These are phyloP conservation scores for Rhinichthys osculus DNA, from an alignment of 2,797 vertebrate species.

Conservation along the genomic window DNA sequence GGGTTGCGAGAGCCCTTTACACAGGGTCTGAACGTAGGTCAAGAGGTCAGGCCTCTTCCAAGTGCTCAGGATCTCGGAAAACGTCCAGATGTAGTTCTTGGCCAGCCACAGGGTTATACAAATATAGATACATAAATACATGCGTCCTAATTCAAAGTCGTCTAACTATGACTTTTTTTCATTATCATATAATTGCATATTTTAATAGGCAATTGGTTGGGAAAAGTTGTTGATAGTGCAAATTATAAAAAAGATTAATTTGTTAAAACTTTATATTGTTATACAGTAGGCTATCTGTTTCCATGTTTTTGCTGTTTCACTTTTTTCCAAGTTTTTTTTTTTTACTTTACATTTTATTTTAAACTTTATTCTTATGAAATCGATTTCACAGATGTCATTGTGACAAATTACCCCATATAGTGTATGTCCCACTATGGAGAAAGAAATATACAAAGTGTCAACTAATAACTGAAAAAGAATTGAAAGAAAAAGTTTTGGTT, in stretches of 20 bases:
- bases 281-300: neutral
- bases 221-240: neutral
- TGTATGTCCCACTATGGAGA: neutral
- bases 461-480: neutral
- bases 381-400: neutral
- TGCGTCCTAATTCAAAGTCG: neutral
- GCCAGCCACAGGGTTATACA: conserved; percentile 85
- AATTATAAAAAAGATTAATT: neutral
- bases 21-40: conserved; percentile 89
- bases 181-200: neutral
- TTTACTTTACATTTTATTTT: neutral
- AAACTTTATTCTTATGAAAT: neutral
- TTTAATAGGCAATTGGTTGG: neutral
- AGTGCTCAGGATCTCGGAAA: conserved; percentile 88
- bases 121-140: neutral
- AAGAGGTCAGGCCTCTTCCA: conserved; percentile 90
- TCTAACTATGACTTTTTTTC: neutral
- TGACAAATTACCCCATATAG: neutral
- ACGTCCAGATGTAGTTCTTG: conserved; percentile 94
- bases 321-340: too few relatives aligned
- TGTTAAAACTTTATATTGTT: neutral
- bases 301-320: neutral
- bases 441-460: neutral
- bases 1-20: conserved; percentile 91
- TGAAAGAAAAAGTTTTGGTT: neutral